phyloP scores from a whole-genome alignment of 2,113 vertebrate species.

The Motacilla tschutschensis region DNA sequence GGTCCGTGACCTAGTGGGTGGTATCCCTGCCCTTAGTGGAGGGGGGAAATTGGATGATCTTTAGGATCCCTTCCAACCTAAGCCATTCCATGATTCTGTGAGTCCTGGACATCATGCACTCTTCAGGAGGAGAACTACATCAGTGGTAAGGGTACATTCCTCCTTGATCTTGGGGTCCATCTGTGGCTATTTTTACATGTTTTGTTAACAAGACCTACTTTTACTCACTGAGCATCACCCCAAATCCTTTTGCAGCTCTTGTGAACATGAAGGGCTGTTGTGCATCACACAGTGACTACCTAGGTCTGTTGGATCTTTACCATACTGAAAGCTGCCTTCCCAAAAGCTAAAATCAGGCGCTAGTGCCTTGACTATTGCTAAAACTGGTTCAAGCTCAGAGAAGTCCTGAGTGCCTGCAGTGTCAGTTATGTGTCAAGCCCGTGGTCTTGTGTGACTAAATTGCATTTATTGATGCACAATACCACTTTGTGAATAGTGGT shows the following conservation, averaged over 20 bases:
- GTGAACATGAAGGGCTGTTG: background rate
- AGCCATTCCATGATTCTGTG: background rate
- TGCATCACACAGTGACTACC: rapidly evolving
- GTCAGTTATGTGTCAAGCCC: background rate
- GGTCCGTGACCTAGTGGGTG: background rate
- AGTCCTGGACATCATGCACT: background rate
- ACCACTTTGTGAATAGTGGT: background rate
- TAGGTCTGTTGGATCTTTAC: background rate
- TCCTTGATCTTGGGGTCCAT: background rate
- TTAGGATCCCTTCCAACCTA: background rate
- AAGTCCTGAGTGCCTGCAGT: background rate
- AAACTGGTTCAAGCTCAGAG: background rate
- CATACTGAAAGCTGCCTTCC: background rate
- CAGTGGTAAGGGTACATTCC: rapidly evolving
- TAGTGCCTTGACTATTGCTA: background rate
- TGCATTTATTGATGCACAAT: background rate
- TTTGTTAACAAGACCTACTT: background rate
- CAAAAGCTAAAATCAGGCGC: background rate
- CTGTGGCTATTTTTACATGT: background rate
- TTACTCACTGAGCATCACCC: background rate
- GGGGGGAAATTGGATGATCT: background rate
- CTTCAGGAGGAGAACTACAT: rapidly evolving
- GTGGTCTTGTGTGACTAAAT: background rate
- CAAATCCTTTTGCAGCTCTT: background rate
- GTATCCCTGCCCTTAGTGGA: background rate